Conservation (phyloP, 2,797 vertebrate species). For the Xenopus petersii region DNA sequence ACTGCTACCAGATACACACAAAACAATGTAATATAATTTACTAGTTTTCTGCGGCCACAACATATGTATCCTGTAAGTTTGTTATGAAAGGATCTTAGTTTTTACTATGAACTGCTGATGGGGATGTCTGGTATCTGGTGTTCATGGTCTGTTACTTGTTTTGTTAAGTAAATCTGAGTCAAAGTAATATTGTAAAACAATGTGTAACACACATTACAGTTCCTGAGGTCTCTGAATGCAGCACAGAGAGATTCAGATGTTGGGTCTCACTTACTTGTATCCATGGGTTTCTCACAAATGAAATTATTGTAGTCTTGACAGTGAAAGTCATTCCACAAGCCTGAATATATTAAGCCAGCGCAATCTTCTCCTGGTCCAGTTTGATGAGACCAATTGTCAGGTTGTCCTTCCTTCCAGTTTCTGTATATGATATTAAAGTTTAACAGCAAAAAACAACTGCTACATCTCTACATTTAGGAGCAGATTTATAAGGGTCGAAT, state of each 20-base stretch:
- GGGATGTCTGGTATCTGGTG: no score
- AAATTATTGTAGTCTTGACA: slow-evolving; percentile 86
- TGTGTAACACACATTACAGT: not conserved
- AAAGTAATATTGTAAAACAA: no score
- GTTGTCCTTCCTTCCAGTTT: slow-evolving; percentile 89
- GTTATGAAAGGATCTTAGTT: no score
- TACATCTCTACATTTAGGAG: not conserved
- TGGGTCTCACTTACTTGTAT: slow-evolving; percentile 66
- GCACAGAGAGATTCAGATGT: not conserved
- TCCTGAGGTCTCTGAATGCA: not conserved
- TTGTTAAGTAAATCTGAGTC: no score
- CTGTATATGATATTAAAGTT: slow-evolving; percentile 61
- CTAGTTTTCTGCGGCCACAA: no score
- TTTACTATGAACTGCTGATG: no score
- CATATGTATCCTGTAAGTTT: no score
- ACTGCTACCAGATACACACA: no score
- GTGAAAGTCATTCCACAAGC: slow-evolving; percentile 90
- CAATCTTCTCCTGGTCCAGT: slow-evolving; percentile 84
- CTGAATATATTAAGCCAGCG: slow-evolving; percentile 79
- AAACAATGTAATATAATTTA: no score
- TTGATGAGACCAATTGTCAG: slow-evolving; percentile 86
- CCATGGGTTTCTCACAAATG: slow-evolving; percentile 86
- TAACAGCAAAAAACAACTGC: not conserved
- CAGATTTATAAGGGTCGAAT: no score
- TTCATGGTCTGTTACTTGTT: no score